Evolutionary conservation across 2,888 invertebrate species (phyloP).

Genomic region (Aethes cnicana): DNA sequence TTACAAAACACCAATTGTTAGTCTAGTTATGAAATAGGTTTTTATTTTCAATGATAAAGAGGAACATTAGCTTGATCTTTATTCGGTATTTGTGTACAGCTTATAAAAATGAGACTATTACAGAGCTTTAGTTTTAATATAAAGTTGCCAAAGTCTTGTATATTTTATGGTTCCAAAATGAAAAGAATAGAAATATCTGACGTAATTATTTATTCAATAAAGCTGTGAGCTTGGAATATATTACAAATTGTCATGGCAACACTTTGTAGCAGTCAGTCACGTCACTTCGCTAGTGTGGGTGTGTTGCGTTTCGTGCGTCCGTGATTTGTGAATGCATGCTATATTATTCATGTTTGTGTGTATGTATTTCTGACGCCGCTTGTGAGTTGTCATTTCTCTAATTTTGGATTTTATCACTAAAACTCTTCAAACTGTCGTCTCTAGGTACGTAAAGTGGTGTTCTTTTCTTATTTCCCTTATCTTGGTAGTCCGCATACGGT

Average conservation of each 20-base stretch:
- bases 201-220: no score
- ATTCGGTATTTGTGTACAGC: no score
- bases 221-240: background rate
- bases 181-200: no score
- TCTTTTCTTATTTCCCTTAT: slow-evolving; percentile 34
- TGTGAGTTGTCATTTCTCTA: slow-evolving; percentile 69
- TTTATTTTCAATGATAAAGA: no score
- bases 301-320: slow-evolving; percentile 55
- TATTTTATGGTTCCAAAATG: no score
- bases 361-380: slow-evolving; percentile 77
- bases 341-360: slow-evolving; percentile 74
- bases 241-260: slow-evolving; percentile 43
- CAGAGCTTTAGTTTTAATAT: no score
- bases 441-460: slow-evolving; percentile 64
- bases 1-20: no score
- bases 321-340: slow-evolving; percentile 56
- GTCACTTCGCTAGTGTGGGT: slow-evolving; percentile 59
- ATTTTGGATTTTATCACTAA: slow-evolving; percentile 79
- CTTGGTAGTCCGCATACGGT: slow-evolving; percentile 29
- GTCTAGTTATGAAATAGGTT: no score
- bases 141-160: no score
- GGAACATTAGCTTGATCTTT: no score
- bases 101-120: no score
- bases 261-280: slow-evolving; percentile 59
- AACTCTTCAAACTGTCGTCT: slow-evolving; percentile 74